Percentiles rank a stretch among this genome's conserved stretches.
These are phyloP conservation scores for Ennomos erosarius DNA, from an alignment of 2,888 invertebrate species.

Conservation along the genomic window DNA sequence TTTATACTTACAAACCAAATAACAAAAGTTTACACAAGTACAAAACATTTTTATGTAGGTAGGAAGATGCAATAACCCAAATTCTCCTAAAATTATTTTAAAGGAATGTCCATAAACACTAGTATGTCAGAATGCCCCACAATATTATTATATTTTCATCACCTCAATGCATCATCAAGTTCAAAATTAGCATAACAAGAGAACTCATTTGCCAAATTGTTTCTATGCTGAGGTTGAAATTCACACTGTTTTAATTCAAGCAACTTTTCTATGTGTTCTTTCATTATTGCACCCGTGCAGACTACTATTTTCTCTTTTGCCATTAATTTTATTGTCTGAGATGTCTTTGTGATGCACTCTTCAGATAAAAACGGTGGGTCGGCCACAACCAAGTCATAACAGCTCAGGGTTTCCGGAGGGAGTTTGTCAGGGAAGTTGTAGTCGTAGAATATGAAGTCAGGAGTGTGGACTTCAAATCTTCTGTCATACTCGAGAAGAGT, in stretches of 20 bases:
- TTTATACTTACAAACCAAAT: constrained; percentile 33
- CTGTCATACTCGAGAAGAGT: constrained; percentile 93
- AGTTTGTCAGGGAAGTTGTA: constrained; percentile 91
- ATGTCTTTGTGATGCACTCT: constrained; percentile 94
- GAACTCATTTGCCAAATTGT: constrained; percentile 97
- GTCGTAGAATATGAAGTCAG: constrained; percentile 94
- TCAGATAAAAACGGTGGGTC: constrained; percentile 98
- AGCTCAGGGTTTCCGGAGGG: constrained; percentile 83
- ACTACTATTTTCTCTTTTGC: constrained; percentile 91
- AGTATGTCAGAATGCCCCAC: too few species aligned
- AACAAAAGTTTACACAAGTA: constrained; percentile 1
- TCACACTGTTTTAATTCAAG: constrained; percentile 87
- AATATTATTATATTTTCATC: constrained; percentile 38
- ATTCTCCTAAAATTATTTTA: too few species aligned
- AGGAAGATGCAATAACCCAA: too few species aligned
- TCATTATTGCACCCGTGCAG: constrained; percentile 95
- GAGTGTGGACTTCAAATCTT: constrained; percentile 91
- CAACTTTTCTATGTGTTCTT: constrained; percentile 86
- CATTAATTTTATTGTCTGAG: constrained; percentile 90
- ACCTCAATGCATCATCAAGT: constrained; percentile 81
- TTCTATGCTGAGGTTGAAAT: constrained; percentile 93
- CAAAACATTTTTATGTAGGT: not conserved
- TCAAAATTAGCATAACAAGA: constrained; percentile 95
- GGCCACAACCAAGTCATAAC: constrained; percentile 94
- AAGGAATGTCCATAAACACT: too few species aligned